Percentiles rank a stretch among this genome's conserved stretches.
These are phyloP conservation scores for Ormyrus pomaceus DNA, from an alignment of 2,888 invertebrate species.

Conservation along the genomic window DNA sequence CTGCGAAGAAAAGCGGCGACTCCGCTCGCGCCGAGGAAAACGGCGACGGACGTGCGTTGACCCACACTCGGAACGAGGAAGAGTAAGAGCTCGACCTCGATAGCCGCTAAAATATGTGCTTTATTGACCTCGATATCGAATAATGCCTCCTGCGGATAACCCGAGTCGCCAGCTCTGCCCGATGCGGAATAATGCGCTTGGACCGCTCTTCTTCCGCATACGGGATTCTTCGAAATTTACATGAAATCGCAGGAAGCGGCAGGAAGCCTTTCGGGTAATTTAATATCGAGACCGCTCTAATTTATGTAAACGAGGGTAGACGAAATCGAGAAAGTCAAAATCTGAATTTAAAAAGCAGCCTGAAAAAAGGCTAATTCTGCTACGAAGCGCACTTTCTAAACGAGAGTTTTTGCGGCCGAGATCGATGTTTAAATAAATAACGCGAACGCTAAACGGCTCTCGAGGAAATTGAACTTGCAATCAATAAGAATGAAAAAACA, in stretches of 20 bases:
- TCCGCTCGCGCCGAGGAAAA: not conserved
- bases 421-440: not conserved
- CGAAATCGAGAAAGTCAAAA: no score
- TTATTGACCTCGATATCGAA: conserved; percentile 45
- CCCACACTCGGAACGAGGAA: conserved; percentile 27
- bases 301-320: no score
- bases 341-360: no score
- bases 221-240: no score
- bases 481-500: conserved; percentile 45
- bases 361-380: no score
- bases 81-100: conserved; percentile 29
- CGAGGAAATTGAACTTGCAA: not conserved
- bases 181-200: not conserved
- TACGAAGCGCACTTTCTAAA: no score
- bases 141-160: conserved; percentile 2
- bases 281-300: no score
- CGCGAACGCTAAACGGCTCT: not conserved
- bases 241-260: no score
- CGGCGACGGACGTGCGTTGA: conserved; percentile 26
- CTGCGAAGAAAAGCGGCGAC: not conserved
- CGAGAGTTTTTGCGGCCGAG: no score
- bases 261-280: no score
- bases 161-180: no score
- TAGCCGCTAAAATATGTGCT: conserved; percentile 33
- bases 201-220: not conserved